These are phyloP conservation scores for Gadus chalcogrammus DNA, from an alignment of 2,113 vertebrate species.

Conservation along the genomic window DNA sequence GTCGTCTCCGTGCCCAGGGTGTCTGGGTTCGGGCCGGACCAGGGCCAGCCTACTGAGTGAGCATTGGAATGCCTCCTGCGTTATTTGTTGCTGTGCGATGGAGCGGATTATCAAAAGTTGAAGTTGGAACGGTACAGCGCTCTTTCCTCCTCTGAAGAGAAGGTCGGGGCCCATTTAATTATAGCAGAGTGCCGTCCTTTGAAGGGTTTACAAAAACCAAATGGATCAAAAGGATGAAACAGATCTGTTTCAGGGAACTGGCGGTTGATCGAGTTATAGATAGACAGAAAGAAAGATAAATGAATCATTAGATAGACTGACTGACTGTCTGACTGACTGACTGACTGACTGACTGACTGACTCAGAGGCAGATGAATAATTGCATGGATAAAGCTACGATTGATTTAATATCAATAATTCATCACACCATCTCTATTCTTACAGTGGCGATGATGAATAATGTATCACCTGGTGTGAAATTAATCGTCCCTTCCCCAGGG, in stretches of 20 bases:
- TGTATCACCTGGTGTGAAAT: neutral
- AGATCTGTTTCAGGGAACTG: too few relatives aligned
- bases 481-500: conserved; percentile 24
- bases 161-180: too few relatives aligned
- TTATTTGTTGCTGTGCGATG: conserved; percentile 15
- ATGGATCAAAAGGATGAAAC: too few relatives aligned
- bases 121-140: too few relatives aligned
- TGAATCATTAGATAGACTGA: too few relatives aligned
- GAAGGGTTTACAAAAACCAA: too few relatives aligned
- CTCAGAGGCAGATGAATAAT: too few relatives aligned
- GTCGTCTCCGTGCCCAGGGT: conserved; percentile 36
- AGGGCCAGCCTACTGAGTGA: neutral
- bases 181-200: too few relatives aligned
- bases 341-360: too few relatives aligned
- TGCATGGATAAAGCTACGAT: neutral
- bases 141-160: too few relatives aligned
- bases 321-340: too few relatives aligned
- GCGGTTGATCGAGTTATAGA: neutral
- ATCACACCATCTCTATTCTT: neutral
- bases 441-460: neutral
- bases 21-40: conserved; percentile 28
- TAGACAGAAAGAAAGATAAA: too few relatives aligned
- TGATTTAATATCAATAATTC: conserved; percentile 40
- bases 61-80: neutral
- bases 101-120: neutral